A percentile compares a stretch with the other conserved stretches of the same genome.
Evolutionary conservation across 2,113 vertebrate genomes (phyloP).

Genomic region (Dascyllus trimaculatus): DNA sequence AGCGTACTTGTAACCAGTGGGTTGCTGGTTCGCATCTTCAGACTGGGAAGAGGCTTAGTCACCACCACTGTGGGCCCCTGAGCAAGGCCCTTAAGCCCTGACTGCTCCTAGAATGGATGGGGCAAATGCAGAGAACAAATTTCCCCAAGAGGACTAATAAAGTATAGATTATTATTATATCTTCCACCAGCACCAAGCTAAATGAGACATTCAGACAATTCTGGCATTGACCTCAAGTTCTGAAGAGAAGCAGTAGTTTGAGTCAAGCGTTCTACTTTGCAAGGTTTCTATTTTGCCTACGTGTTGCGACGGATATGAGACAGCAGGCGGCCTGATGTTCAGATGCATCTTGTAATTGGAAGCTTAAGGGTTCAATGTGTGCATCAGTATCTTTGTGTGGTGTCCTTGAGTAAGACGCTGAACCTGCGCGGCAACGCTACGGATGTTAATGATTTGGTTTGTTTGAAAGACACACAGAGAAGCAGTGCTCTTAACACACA

Average conservation of each 20-base stretch:
- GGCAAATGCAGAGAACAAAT: no score
- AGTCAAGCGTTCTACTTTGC: not conserved
- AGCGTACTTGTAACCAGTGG: no score
- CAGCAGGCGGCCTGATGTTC: not conserved
- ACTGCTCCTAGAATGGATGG: no score
- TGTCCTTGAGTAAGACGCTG: slow-evolving; percentile 20
- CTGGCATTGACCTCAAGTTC: not conserved
- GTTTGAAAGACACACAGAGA: not conserved
- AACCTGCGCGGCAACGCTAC: not conserved
- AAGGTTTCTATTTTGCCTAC: not conserved
- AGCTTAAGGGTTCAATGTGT: not conserved
- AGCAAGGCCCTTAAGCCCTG: no score
- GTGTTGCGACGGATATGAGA: not conserved
- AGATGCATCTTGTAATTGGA: slow-evolving; percentile 6
- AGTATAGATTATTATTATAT: no score
- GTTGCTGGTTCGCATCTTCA: no score
- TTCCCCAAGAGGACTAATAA: no score
- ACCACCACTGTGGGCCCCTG: no score
- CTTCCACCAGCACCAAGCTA: no score
- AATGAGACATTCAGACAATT: no score
- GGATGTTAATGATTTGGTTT: slow-evolving; percentile 19
- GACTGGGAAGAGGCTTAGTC: no score
- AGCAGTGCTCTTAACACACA: not conserved
- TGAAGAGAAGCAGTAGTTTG: not conserved
- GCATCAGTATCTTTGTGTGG: not conserved